Evolutionary conservation across 1,140 invertebrate species (phyloP).

Genomic region (Calliphora vicina): DNA sequence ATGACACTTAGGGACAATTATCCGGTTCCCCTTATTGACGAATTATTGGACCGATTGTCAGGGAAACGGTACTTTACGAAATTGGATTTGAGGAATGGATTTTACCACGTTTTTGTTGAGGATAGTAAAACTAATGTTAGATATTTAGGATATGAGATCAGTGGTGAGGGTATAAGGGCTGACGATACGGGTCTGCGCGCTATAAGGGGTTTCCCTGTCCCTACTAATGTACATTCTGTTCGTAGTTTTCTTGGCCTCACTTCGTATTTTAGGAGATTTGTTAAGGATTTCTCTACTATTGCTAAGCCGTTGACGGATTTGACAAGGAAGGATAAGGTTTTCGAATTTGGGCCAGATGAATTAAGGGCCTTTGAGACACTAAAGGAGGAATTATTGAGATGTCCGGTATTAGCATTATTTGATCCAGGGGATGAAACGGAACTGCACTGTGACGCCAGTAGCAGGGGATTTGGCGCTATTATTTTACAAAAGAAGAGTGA

Average conservation of each 20-base stretch:
- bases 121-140: constrained; percentile 44
- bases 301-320: constrained; percentile 53
- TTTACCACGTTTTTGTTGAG: constrained; percentile 54
- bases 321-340: constrained; percentile 44
- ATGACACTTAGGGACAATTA: constrained; percentile 46
- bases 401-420: constrained; percentile 54
- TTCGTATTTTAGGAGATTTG: too few relatives aligned
- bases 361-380: constrained; percentile 28
- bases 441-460: constrained; percentile 47
- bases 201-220: constrained; percentile 50
- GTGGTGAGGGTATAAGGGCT: constrained; percentile 42
- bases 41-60: constrained; percentile 48
- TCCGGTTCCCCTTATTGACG: constrained; percentile 56
- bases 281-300: constrained; percentile 48
- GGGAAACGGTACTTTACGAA: constrained; percentile 47
- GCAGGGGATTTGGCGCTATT: constrained; percentile 51
- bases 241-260: constrained; percentile 57
- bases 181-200: constrained; percentile 49
- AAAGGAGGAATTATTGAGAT: constrained; percentile 34
- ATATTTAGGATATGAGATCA: constrained; percentile 55
- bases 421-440: constrained; percentile 43
- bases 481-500: constrained; percentile 47
- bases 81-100: constrained; percentile 55
- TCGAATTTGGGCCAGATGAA: constrained; percentile 23
- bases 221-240: constrained; percentile 45